phyloP scores from a whole-genome alignment of 2,797 vertebrate genomes.

The Capromys pilorides region DNA sequence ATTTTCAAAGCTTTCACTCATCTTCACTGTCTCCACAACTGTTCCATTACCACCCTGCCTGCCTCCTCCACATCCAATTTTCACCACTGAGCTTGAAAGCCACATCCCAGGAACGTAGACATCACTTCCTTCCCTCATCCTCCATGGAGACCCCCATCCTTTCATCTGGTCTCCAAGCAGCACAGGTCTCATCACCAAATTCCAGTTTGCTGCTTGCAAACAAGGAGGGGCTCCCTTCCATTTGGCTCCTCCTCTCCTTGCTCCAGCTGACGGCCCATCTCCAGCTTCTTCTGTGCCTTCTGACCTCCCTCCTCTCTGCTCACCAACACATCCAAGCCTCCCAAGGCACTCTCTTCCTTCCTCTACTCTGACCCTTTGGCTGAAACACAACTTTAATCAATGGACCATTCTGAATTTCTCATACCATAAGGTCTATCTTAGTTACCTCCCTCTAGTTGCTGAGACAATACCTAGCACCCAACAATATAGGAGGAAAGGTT shows the following conservation, averaged over 20 bases:
- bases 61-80: neutral
- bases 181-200: neutral
- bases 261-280: neutral
- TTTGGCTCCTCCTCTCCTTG: neutral
- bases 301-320: neutral
- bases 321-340: neutral
- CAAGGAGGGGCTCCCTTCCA: accelerated
- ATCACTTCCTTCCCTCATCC: neutral
- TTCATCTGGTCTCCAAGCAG: neutral
- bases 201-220: neutral
- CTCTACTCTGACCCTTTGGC: neutral
- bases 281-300: too few relatives aligned
- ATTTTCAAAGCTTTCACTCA: neutral
- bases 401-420: neutral
- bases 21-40: neutral
- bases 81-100: neutral
- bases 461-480: neutral
- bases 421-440: neutral
- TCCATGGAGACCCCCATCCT: neutral
- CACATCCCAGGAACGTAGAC: neutral
- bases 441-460: neutral
- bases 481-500: neutral
- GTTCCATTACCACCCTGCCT: too few relatives aligned
- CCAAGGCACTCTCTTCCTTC: neutral
- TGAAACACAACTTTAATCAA: neutral